Base-by-base conservation (phyloP, 2,888 invertebrate species). In the Leuctra nigra region DNA sequence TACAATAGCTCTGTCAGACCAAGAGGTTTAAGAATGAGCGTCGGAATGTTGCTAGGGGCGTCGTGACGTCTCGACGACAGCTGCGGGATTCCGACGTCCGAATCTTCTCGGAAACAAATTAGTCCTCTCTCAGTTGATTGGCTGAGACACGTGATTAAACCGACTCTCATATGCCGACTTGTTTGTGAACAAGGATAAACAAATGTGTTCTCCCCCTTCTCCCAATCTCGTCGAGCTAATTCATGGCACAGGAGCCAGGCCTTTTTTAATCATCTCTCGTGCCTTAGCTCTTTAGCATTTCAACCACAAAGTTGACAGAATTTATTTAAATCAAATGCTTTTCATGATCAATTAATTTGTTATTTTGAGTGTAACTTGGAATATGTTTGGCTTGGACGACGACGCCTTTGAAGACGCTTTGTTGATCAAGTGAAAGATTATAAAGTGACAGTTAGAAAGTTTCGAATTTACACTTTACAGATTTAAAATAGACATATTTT, bases 111-210 rank as follows among this genome's bases (percentile, higher is more conserved):
- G 50, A 50, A 55, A 55, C 48, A 55, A 48, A 55, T 55, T 55
- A 55, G 55, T 55, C 50, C 18, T 29, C 25, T 25, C n/a, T 36
- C 23, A 22, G 24, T 11, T 47, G 55, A 55, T 55, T 55, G 55
- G 55, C 24, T 35, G 38, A 48, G 55, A 55, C 54, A 54, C 50
- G 35, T 55, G 55, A 55, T 55, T 55, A 55, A 50, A 20, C n/a
- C 35, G 33, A 33, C 33, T 20, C 44, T 46, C 54, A 54, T 46
- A 54, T 35, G 55, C 47, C 55, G 55, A 36, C 55, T 35, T 48
- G 48, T 48, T 55, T 55, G 55, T 55, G 50, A 55, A 55, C 55
- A 55, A 55, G 55, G 38, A 16, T 50, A 50, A 55, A 50, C 48
- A 55, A 55, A 55, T 55, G 55, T 38, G 48, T 48, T 55, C 41